phyloP scores from a whole-genome alignment of 2,113 vertebrate species.

The Podarcis cretensis region DNA sequence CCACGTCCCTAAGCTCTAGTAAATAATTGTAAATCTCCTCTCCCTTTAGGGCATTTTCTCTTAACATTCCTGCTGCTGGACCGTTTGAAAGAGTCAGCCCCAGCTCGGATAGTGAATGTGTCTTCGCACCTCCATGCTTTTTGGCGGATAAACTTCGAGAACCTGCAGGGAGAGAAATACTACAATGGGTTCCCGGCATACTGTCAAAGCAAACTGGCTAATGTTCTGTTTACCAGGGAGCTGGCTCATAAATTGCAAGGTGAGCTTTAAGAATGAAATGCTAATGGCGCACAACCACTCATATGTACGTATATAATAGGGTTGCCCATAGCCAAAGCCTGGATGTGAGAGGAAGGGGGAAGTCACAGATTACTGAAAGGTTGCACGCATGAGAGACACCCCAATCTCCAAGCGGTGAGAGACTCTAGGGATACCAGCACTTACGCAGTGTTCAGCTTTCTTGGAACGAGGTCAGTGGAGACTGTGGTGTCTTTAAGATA shows the following conservation, averaged over 20 bases:
- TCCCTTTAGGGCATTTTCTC: conserved; percentile 80
- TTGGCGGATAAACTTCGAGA: conserved; percentile 90
- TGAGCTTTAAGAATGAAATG: background rate
- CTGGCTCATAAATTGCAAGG: conserved; percentile 70
- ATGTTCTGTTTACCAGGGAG: conserved; percentile 89
- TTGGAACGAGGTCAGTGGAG: no score
- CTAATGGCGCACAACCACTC: background rate
- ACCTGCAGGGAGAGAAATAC: conserved; percentile 90
- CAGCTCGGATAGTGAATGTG: conserved; percentile 87
- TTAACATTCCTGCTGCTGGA: conserved; percentile 88
- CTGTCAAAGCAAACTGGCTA: conserved; percentile 95
- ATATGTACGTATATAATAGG: no score
- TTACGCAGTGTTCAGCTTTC: no score
- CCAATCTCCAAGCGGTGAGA: no score
- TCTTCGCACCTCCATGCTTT: conserved; percentile 88
- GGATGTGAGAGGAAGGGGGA: no score
- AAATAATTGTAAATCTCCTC: background rate
- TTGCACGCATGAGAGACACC: no score
- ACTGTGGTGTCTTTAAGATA: no score
- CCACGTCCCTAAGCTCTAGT: background rate
- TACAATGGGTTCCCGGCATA: conserved; percentile 88
- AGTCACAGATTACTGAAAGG: no score
- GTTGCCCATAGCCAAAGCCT: no score
- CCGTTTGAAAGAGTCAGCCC: conserved; percentile 85
- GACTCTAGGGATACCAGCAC: no score